Evolutionary conservation across 1,140 invertebrate species (phyloP).

Genomic region (Sweltsa coloradensis): DNA sequence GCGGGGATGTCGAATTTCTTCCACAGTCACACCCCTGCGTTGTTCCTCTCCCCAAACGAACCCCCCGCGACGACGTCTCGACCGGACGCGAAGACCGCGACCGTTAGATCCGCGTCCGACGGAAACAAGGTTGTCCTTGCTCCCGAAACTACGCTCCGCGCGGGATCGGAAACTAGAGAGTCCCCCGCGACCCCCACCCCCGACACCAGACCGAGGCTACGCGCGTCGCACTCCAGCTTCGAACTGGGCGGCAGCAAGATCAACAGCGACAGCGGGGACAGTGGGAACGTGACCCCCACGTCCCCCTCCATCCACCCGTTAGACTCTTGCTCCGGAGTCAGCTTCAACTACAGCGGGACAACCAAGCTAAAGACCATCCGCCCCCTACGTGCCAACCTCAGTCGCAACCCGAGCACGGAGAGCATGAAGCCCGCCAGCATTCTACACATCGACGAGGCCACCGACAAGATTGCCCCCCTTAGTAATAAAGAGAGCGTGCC

Average conservation of each 20-base stretch:
- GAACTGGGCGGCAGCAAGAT: background rate
- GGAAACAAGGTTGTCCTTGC: background rate
- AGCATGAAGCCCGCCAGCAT: no score
- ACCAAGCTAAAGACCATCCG: constrained; percentile 46
- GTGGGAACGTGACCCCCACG: background rate
- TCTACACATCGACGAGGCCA: no score
- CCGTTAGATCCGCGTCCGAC: background rate
- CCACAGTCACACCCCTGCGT: no score
- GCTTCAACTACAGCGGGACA: constrained; percentile 49
- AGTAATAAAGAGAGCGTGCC: no score
- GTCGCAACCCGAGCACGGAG: constrained; percentile 1
- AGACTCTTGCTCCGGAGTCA: constrained; percentile 45
- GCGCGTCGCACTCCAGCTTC: constrained; percentile 1
- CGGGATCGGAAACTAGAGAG: background rate
- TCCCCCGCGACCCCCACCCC: background rate
- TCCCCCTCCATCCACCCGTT: constrained; percentile 33
- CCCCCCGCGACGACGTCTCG: background rate
- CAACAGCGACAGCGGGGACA: background rate
- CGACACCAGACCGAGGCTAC: background rate
- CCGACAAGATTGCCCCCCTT: no score
- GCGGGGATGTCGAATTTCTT: constrained; percentile 22
- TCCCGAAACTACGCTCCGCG: background rate
- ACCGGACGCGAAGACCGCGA: background rate
- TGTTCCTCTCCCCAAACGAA: constrained; percentile 1
- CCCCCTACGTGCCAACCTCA: constrained; percentile 7